Evolutionary conservation across 1,140 invertebrate species (phyloP).

Genomic region (Hycleus cichorii): DNA sequence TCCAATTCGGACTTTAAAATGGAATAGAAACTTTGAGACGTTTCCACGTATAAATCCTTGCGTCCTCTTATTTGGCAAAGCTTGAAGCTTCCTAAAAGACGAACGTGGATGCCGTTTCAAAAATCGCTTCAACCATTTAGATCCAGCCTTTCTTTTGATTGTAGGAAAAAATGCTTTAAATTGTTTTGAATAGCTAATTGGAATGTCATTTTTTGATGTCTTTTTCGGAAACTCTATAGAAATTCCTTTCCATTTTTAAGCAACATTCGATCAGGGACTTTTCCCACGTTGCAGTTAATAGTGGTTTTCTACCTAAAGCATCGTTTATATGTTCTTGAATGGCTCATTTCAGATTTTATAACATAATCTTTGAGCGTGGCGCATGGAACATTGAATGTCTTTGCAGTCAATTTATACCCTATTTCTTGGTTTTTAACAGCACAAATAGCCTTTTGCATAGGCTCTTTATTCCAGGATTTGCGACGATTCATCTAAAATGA

Average conservation of each 20-base stretch:
- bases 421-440: not conserved
- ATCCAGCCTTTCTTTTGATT: conserved; percentile 4
- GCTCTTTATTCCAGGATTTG: too few relatives aligned
- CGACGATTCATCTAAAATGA: too few relatives aligned
- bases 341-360: not conserved
- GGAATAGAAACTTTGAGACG: conserved; percentile 33
- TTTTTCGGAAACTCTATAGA: too few relatives aligned
- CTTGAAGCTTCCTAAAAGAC: conserved; percentile 24
- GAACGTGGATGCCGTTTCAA: conserved; percentile 18
- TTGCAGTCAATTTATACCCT: not conserved
- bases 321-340: too few relatives aligned
- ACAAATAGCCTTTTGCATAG: not conserved
- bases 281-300: too few relatives aligned
- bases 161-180: conserved; percentile 13
- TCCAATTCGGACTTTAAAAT: conserved; percentile 27
- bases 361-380: conserved; percentile 9
- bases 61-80: conserved; percentile 27
- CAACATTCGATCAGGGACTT: not conserved
- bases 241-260: not conserved
- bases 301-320: too few relatives aligned
- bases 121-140: conserved; percentile 23
- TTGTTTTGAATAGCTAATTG: conserved; percentile 22
- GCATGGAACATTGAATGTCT: conserved; percentile 3
- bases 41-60: conserved; percentile 33
- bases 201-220: conserved; percentile 17